Evolutionary conservation across 1,140 invertebrate genomes (phyloP).

Genomic region (Drosophila ercepeae): DNA sequence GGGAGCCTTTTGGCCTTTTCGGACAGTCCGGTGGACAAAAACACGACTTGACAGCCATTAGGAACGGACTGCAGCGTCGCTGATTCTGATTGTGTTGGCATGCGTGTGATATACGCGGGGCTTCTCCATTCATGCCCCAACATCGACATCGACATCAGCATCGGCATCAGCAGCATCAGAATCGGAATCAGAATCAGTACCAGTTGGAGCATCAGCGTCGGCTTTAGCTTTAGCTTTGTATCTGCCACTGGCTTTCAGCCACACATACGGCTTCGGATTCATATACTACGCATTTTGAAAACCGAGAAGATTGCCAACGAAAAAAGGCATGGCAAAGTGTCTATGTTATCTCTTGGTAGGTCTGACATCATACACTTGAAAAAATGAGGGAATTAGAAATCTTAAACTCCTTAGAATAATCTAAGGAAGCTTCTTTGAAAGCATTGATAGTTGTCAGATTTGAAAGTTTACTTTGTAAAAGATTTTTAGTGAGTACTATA

Average conservation of each 20-base stretch:
- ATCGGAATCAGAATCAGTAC: background rate
- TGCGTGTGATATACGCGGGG: constrained; percentile 72
- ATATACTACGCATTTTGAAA: constrained; percentile 47
- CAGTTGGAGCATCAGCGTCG: background rate
- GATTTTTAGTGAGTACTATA: too few relatives aligned
- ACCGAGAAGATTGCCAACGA: constrained; percentile 20
- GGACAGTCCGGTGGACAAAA: constrained; percentile 33
- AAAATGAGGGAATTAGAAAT: background rate
- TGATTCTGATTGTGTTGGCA: constrained; percentile 44
- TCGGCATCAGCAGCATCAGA: background rate
- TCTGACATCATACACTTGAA: constrained; percentile 6
- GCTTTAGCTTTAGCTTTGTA: background rate
- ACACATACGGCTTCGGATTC: constrained; percentile 12
- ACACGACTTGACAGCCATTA: constrained; percentile 64
- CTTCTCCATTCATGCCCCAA: constrained; percentile 68
- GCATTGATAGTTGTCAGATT: too few relatives aligned
- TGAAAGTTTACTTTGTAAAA: too few relatives aligned
- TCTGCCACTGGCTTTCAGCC: background rate
- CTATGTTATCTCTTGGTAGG: constrained; percentile 23
- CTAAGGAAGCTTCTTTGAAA: too few relatives aligned
- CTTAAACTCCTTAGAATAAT: too few relatives aligned
- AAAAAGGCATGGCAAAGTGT: constrained; percentile 25
- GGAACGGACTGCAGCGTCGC: constrained; percentile 35
- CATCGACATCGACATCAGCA: background rate
- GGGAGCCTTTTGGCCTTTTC: constrained; percentile 25